Evolutionary conservation across 1,140 invertebrate species (phyloP).

Genomic region (Atta texana): DNA sequence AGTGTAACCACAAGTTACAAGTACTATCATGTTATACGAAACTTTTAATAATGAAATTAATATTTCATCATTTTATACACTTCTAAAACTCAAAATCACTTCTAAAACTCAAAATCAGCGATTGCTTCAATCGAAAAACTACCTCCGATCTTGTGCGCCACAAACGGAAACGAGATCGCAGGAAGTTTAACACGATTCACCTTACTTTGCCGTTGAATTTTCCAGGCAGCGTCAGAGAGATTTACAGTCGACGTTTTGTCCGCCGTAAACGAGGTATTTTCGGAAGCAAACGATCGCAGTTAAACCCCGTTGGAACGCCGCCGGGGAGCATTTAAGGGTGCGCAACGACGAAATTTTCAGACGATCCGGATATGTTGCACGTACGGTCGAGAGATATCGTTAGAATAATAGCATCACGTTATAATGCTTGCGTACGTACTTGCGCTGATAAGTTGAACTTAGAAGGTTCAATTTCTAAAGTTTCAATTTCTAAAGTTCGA

Average conservation of each 20-base stretch:
- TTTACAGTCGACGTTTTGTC: slow-evolving; percentile 72
- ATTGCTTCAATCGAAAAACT: background rate
- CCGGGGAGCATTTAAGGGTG: slow-evolving; percentile 68
- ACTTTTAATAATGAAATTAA: slow-evolving; percentile 20
- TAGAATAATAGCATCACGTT: slow-evolving; percentile 66
- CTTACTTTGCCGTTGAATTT: slow-evolving; percentile 52
- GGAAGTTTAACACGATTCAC: slow-evolving; percentile 2
- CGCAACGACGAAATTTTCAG: slow-evolving; percentile 66
- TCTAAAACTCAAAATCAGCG: too few species aligned
- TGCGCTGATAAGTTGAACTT: slow-evolving; percentile 5
- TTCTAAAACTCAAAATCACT: background rate
- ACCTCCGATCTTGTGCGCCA: background rate
- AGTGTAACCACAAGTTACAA: background rate
- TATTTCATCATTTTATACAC: too few species aligned
- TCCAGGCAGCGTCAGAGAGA: slow-evolving; percentile 47
- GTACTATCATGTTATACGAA: too few species aligned
- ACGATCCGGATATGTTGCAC: slow-evolving; percentile 65
- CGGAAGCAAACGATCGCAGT: slow-evolving; percentile 71
- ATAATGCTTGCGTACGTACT: slow-evolving; percentile 50
- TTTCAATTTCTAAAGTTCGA: background rate
- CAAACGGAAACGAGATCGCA: slow-evolving; percentile 10
- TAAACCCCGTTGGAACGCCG: slow-evolving; percentile 64
- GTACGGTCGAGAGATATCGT: slow-evolving; percentile 60
- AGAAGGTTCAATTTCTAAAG: slow-evolving; percentile 11
- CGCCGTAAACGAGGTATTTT: slow-evolving; percentile 73